Percentiles rank a stretch among this genome's conserved stretches.
Evolutionary conservation across 2,888 invertebrate genomes (phyloP).

Genomic region (Corbicula japonica): DNA sequence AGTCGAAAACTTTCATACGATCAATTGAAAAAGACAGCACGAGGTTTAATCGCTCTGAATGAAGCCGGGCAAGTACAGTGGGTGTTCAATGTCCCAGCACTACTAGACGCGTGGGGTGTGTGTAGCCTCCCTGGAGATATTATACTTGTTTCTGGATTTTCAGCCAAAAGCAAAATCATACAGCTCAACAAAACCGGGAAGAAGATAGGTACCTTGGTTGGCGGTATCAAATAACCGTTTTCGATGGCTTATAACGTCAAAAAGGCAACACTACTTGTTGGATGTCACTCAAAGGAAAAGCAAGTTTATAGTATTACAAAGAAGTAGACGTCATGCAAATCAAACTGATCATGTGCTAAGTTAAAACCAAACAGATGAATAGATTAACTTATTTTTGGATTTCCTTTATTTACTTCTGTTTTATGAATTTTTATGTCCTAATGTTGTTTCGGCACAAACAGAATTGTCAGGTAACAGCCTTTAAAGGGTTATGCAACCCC

Average conservation of each 20-base stretch:
- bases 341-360: too few relatives aligned
- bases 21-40: too few relatives aligned
- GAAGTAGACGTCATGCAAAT: too few relatives aligned
- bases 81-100: not conserved
- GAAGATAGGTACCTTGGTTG: not conserved
- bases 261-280: not conserved
- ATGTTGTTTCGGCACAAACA: too few relatives aligned
- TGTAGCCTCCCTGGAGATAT: not conserved
- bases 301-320: not conserved
- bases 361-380: too few relatives aligned
- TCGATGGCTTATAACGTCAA: not conserved
- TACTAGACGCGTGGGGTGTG: not conserved
- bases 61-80: not conserved
- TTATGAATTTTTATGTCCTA: too few relatives aligned
- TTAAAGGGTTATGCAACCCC: too few relatives aligned
- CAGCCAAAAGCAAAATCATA: constrained; percentile 1
- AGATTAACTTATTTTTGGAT: too few relatives aligned
- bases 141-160: not conserved
- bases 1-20: too few relatives aligned
- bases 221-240: not conserved
- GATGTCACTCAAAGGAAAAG: not conserved
- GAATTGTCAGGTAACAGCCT: too few relatives aligned
- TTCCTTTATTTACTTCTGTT: too few relatives aligned
- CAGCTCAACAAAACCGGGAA: not conserved
- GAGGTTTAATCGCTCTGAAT: not conserved